Percentiles rank a stretch among this genome's conserved stretches.
phyloP scores from a whole-genome alignment of 2,888 invertebrate genomes.

The Melinaea marsaeus region DNA sequence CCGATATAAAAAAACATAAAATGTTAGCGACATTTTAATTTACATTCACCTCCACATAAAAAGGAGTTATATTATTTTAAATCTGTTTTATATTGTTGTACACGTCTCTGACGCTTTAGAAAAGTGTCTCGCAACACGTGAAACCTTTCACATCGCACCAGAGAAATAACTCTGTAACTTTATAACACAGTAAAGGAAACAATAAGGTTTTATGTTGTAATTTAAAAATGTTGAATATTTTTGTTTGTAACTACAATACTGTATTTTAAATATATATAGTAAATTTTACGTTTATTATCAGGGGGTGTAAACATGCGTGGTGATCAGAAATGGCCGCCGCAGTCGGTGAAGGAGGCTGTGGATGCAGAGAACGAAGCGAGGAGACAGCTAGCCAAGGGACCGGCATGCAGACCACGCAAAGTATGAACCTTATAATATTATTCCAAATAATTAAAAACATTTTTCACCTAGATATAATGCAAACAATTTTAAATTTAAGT shows the following conservation, averaged over 20 bases:
- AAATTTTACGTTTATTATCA: constrained; percentile 38
- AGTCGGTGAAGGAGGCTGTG: constrained; percentile 84
- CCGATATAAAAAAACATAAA: neutral
- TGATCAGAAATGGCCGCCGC: constrained; percentile 93
- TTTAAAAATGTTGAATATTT: too few relatives aligned
- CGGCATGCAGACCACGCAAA: constrained; percentile 85
- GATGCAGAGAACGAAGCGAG: constrained; percentile 85
- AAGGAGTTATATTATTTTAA: constrained; percentile 47
- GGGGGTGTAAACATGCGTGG: constrained; percentile 91
- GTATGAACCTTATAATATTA: constrained; percentile 15
- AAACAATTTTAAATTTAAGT: too few relatives aligned
- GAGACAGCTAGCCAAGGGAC: constrained; percentile 84
- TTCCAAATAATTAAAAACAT: neutral
- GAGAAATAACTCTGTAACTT: constrained; percentile 25
- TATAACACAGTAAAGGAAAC: neutral
- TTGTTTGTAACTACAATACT: too few relatives aligned
- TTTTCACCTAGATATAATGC: too few relatives aligned
- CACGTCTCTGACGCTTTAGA: constrained; percentile 43
- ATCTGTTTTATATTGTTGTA: constrained; percentile 47
- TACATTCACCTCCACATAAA: constrained; percentile 49
- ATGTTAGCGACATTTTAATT: constrained; percentile 12
- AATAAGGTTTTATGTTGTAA: too few relatives aligned
- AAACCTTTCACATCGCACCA: constrained; percentile 48
- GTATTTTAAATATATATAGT: too few relatives aligned
- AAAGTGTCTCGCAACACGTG: constrained; percentile 48